phyloP scores from a whole-genome alignment of 2,888 invertebrate species.

The Drosophila birchii region DNA sequence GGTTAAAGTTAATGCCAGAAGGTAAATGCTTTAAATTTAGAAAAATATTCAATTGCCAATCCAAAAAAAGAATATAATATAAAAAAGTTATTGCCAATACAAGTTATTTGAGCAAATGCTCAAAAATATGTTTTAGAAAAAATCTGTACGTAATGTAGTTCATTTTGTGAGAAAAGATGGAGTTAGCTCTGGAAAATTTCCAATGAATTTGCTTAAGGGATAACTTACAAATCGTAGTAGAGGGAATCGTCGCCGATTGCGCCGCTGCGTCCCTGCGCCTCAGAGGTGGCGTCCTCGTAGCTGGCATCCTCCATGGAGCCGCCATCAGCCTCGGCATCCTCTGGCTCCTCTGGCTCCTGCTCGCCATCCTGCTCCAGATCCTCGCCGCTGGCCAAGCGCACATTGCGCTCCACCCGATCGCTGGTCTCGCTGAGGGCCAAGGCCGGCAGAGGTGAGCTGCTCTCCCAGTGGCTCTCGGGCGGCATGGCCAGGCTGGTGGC shows the following conservation, averaged over 20 bases:
- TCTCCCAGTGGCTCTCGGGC: constrained; percentile 54
- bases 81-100: constrained; percentile 63
- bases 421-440: constrained; percentile 76
- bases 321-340: constrained; percentile 48
- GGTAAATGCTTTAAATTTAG: constrained; percentile 17
- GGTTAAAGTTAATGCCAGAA: constrained; percentile 29
- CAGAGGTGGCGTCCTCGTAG: constrained; percentile 75
- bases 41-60: constrained; percentile 15
- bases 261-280: constrained; percentile 61
- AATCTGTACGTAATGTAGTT: constrained; percentile 43
- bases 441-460: constrained; percentile 70
- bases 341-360: constrained; percentile 45
- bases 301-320: constrained; percentile 63
- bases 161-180: constrained; percentile 37
- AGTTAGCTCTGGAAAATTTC: constrained; percentile 44
- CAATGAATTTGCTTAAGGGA: constrained; percentile 24
- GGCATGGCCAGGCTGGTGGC: constrained; percentile 60
- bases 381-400: constrained; percentile 64
- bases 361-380: constrained; percentile 57
- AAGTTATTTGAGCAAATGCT: constrained; percentile 19
- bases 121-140: constrained; percentile 40
- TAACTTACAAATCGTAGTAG: constrained; percentile 84
- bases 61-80: constrained; percentile 18
- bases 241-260: constrained; percentile 80
- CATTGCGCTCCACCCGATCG: constrained; percentile 81